phyloP scores from a whole-genome alignment of 2,797 vertebrate genomes.

The Falco peregrinus region DNA sequence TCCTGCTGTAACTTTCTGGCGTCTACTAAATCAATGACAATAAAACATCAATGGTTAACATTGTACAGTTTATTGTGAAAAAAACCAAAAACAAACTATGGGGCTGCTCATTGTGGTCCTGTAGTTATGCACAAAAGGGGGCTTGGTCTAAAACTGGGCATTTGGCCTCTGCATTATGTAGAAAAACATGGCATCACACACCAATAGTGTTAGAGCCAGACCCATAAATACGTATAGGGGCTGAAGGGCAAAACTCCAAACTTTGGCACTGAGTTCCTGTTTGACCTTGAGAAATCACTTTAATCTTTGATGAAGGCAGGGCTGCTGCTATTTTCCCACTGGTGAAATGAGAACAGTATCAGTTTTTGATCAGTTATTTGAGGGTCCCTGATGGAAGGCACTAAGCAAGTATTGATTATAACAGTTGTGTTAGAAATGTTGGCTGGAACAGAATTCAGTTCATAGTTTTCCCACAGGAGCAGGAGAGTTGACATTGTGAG shows the following conservation, averaged over 20 bases:
- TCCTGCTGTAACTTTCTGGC: constrained; percentile 28
- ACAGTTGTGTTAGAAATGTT: background rate
- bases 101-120: background rate
- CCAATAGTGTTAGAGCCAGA: background rate
- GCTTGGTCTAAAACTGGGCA: background rate
- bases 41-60: constrained; percentile 40
- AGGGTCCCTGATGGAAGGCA: background rate
- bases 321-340: background rate
- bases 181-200: background rate
- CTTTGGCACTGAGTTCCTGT: background rate
- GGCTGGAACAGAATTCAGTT: background rate
- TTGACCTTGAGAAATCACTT: background rate
- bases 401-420: background rate
- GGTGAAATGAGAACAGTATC: background rate
- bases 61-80: background rate
- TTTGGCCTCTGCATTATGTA: background rate
- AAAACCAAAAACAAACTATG: background rate
- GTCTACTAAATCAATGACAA: constrained; percentile 61
- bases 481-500: background rate
- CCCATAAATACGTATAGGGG: background rate
- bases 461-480: background rate
- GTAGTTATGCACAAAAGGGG: background rate
- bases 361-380: background rate
- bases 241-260: background rate
- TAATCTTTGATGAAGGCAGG: background rate